These are phyloP conservation scores for Brachionichthys hirsutus DNA, from an alignment of 2,113 vertebrate species.

Conservation along the genomic window DNA sequence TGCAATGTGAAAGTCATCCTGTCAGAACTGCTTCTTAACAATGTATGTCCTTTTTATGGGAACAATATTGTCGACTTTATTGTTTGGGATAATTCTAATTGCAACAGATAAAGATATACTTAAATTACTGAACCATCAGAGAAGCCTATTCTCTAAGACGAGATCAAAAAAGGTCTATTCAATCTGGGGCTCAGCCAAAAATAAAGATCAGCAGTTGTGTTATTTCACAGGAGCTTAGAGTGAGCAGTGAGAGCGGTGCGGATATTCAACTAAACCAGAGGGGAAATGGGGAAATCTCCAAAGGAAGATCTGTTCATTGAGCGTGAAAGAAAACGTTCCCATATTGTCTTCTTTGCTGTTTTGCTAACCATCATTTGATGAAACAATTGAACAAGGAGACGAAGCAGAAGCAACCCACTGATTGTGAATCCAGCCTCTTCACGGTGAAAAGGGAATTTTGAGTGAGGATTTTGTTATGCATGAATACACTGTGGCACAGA, in stretches of 20 bases:
- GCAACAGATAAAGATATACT: not conserved
- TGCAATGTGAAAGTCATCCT: too few species aligned
- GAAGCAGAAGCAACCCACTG: not conserved
- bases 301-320: not conserved
- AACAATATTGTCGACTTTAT: too few species aligned
- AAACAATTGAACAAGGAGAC: not conserved
- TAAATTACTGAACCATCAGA: not conserved
- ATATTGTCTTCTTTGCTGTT: not conserved
- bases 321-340: not conserved
- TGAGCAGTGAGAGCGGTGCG: too few species aligned
- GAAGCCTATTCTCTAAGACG: not conserved
- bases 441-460: slow-evolving; percentile 3
- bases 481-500: slow-evolving; percentile 3
- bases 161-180: too few species aligned
- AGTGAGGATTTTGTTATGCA: slow-evolving; percentile 24
- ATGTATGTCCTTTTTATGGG: too few species aligned
- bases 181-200: not conserved
- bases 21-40: too few species aligned
- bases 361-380: not conserved
- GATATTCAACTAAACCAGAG: not conserved
- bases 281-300: not conserved
- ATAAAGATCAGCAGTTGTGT: not conserved
- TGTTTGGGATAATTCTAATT: not conserved
- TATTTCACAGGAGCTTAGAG: not conserved
- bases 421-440: not conserved